Evolutionary conservation across 1,140 invertebrate genomes (phyloP).

Genomic region (Caligus rogercresseyi): DNA sequence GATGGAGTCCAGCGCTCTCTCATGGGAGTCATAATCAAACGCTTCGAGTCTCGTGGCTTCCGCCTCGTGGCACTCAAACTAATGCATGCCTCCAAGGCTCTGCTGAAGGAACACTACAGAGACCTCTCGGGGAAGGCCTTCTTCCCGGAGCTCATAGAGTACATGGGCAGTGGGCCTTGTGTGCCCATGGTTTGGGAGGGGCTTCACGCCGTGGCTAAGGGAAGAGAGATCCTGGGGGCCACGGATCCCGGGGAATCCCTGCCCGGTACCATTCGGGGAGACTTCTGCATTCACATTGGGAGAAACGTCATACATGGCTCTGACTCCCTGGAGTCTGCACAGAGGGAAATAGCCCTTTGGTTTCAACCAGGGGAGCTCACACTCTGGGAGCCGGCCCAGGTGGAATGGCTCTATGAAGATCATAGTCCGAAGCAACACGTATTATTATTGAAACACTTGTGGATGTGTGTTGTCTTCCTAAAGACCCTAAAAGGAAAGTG

Average conservation of each 20-base stretch:
- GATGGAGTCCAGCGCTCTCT: constrained; percentile 94
- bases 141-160: constrained; percentile 79
- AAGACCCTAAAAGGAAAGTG: not conserved
- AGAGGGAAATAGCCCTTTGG: constrained; percentile 90
- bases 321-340: constrained; percentile 85
- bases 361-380: constrained; percentile 74
- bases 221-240: constrained; percentile 80
- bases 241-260: constrained; percentile 85
- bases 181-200: constrained; percentile 98
- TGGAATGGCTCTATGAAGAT: constrained; percentile 70
- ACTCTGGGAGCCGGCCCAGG: constrained; percentile 53
- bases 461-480: too few species aligned
- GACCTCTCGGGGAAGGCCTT: constrained; percentile 72
- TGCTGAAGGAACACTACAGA: constrained; percentile 72
- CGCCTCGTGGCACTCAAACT: constrained; percentile 93
- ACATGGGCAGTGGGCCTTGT: constrained; percentile 92
- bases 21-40: constrained; percentile 81
- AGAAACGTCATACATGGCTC: constrained; percentile 87
- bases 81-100: constrained; percentile 52
- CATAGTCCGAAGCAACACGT: too few species aligned
- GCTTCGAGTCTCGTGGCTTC: constrained; percentile 93
- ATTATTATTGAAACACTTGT: too few species aligned
- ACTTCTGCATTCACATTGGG: constrained; percentile 78
- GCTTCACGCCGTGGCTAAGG: constrained; percentile 80
- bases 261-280: constrained; percentile 86